Percentiles rank a stretch among this genome's conserved stretches.
These are phyloP conservation scores for Cyphomyrus discorhynchus DNA, from an alignment of 2,113 vertebrate genomes.

Conservation along the genomic window DNA sequence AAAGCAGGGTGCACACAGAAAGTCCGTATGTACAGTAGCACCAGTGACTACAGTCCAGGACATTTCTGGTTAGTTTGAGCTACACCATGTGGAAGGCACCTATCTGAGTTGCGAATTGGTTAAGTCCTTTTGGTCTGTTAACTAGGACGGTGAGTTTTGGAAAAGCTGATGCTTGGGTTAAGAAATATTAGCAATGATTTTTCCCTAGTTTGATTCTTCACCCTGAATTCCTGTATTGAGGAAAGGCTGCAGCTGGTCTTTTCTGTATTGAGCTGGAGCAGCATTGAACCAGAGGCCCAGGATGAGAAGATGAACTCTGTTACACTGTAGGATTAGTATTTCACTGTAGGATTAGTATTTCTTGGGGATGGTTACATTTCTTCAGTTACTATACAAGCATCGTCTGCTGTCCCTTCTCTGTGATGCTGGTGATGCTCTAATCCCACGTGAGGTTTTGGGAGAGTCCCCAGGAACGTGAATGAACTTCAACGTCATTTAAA, in stretches of 20 bases:
- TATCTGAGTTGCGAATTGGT: neutral
- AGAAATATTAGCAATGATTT: neutral
- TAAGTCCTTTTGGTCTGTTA: neutral
- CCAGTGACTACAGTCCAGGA: neutral
- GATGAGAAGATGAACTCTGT: neutral
- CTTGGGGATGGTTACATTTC: neutral
- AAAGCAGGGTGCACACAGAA: neutral
- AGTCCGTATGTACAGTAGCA: neutral
- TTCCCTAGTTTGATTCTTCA: neutral
- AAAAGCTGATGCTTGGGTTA: neutral
- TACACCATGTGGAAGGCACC: neutral
- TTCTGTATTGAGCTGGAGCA: neutral
- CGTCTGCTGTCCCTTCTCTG: neutral
- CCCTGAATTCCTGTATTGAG: neutral
- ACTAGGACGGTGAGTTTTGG: neutral
- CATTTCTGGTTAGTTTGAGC: neutral
- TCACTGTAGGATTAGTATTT: neutral
- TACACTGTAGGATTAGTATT: neutral
- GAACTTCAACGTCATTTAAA: no score
- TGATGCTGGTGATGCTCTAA: neutral
- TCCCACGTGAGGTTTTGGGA: neutral
- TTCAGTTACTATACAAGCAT: neutral
- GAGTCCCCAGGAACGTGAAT: neutral
- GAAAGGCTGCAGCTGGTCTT: neutral
- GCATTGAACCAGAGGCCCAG: neutral